A percentile compares a stretch with the other conserved stretches of the same genome.
Evolutionary conservation across 1,140 invertebrate genomes (phyloP).

Genomic region (Ips typographus): DNA sequence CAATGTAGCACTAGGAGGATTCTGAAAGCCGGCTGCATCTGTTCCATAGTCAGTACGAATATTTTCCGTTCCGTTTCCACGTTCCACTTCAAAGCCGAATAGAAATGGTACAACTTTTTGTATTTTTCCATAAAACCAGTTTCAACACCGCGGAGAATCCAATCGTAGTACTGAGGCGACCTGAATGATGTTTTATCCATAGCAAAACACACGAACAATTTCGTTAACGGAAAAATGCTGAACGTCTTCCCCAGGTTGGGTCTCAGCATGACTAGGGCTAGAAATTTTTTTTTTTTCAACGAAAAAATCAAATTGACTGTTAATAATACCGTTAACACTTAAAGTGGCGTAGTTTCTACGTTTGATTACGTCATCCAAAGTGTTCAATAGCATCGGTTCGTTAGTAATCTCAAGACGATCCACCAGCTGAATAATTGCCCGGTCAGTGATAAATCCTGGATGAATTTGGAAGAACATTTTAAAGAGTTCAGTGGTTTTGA

Average conservation of each 20-base stretch:
- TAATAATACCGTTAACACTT: not conserved
- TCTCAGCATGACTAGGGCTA: not conserved
- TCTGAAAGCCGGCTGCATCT: constrained; percentile 1
- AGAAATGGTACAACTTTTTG: not conserved
- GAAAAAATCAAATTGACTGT: not conserved
- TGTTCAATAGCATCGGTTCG: not conserved
- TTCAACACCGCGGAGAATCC: not conserved
- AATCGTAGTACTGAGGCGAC: not conserved
- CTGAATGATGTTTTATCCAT: constrained; percentile 7
- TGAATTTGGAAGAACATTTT: not conserved
- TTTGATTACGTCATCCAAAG: not conserved
- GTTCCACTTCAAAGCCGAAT: constrained; percentile 5
- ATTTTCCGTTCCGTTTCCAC: not conserved
- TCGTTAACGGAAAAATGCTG: not conserved
- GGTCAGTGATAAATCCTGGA: not conserved
- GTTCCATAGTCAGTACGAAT: not conserved
- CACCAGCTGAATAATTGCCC: not conserved
- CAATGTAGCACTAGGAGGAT: too few species aligned
- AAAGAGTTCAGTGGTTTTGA: not conserved
- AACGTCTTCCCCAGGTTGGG: not conserved
- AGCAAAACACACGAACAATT: not conserved
- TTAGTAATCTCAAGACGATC: not conserved
- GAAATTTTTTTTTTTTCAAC: not conserved
- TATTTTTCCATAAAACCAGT: not conserved
- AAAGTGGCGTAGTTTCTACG: constrained; percentile 1